Conservation (phyloP, 1,140 invertebrate genomes). For the Diorhabda sublineata region DNA sequence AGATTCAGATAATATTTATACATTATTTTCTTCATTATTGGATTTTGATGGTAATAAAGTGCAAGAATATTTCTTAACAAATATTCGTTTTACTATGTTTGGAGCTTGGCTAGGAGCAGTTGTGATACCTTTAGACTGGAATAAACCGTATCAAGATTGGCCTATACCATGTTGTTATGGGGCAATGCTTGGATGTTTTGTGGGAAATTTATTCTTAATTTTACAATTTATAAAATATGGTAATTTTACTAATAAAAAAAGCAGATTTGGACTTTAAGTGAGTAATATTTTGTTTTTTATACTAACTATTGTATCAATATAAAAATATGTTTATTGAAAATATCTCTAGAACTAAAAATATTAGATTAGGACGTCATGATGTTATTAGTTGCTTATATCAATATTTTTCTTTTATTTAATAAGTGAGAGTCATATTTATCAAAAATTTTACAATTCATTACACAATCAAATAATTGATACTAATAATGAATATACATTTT, state of each 20-base stretch:
- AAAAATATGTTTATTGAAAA: too few relatives aligned
- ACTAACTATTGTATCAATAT: too few relatives aligned
- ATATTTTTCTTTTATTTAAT: too few relatives aligned
- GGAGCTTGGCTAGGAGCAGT: constrained; percentile 86
- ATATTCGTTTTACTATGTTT: constrained; percentile 59
- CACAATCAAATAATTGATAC: too few relatives aligned
- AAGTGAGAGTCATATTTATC: too few relatives aligned
- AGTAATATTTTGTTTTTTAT: background rate
- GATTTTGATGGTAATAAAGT: constrained; percentile 50
- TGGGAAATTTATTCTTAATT: constrained; percentile 25
- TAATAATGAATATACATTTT: too few relatives aligned
- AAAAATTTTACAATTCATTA: too few relatives aligned
- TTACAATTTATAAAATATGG: background rate
- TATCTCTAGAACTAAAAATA: too few relatives aligned
- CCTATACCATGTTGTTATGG: constrained; percentile 72
- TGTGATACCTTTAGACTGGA: constrained; percentile 89
- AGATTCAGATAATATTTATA: constrained; percentile 55
- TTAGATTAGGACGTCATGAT: too few relatives aligned
- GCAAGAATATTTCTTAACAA: constrained; percentile 55
- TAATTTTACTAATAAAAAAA: background rate
- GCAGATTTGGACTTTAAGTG: background rate
- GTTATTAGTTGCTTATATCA: too few relatives aligned
- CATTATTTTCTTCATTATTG: constrained; percentile 51
- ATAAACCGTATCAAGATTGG: constrained; percentile 83
- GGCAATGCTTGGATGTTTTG: constrained; percentile 60